Conservation (phyloP, 2,888 invertebrate species). For the Hyles lineata region DNA sequence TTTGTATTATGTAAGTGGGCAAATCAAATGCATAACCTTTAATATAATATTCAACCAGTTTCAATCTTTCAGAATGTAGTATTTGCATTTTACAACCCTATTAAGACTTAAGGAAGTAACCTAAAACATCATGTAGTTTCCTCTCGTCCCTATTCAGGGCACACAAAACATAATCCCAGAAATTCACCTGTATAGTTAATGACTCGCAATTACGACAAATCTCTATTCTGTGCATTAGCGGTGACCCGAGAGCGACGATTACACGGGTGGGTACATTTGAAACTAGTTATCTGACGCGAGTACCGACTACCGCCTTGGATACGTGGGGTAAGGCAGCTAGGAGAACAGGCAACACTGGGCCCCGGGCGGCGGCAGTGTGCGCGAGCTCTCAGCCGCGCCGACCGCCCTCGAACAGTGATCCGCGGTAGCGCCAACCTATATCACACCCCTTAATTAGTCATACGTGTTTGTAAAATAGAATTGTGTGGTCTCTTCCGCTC, state of each 20-base stretch:
- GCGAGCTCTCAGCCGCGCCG: slow-evolving; percentile 72
- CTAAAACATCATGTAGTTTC: neutral
- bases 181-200: slow-evolving; percentile 39
- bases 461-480: slow-evolving; percentile 50
- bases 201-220: slow-evolving; percentile 52
- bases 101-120: neutral
- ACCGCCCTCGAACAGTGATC: slow-evolving; percentile 55
- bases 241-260: slow-evolving; percentile 51
- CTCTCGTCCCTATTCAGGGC: neutral
- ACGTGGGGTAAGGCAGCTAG: slow-evolving; percentile 48
- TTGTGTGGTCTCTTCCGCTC: slow-evolving; percentile 36
- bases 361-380: slow-evolving; percentile 83
- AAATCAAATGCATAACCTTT: neutral
- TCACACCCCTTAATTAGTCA: slow-evolving; percentile 53
- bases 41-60: neutral
- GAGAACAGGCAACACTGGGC: slow-evolving; percentile 62
- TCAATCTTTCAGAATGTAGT: neutral
- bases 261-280: slow-evolving; percentile 53
- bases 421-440: slow-evolving; percentile 40
- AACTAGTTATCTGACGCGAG: slow-evolving; percentile 43
- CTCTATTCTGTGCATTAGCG: slow-evolving; percentile 41
- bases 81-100: too few species aligned
- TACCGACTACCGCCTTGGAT: neutral
- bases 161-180: slow-evolving; percentile 6
- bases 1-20: neutral